These are phyloP conservation scores for Poecilia gillii DNA, from an alignment of 2,797 vertebrate genomes.

Conservation along the genomic window DNA sequence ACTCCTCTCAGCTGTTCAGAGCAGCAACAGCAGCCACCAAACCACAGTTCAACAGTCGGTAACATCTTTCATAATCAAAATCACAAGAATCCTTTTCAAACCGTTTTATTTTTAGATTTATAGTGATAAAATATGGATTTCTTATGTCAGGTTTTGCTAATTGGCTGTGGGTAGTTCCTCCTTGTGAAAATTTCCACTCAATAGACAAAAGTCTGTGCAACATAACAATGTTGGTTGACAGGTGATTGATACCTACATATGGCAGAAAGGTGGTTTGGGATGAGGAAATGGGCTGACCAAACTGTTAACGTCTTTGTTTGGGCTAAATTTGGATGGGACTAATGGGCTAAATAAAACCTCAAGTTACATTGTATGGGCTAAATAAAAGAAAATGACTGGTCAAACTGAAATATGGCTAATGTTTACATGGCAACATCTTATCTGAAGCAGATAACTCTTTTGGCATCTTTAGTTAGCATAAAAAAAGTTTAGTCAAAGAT, in stretches of 20 bases:
- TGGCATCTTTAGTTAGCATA: neutral
- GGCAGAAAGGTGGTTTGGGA: neutral
- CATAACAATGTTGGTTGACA: neutral
- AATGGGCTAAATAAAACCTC: neutral
- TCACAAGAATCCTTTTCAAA: constrained; percentile 12
- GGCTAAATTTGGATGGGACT: neutral
- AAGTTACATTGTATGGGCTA: neutral
- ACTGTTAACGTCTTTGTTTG: neutral
- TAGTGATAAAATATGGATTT: neutral
- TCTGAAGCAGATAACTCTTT: neutral
- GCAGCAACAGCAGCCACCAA: constrained; percentile 20
- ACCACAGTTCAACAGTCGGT: constrained; percentile 29
- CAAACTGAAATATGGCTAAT: neutral
- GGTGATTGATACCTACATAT: neutral
- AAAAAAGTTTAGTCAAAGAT: neutral
- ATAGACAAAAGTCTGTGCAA: neutral
- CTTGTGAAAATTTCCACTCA: neutral
- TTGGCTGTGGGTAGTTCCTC: neutral
- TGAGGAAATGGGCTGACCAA: neutral
- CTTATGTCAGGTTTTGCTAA: neutral
- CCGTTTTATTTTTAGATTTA: neutral
- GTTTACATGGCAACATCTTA: neutral
- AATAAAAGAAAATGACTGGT: neutral
- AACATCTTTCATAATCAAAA: constrained; percentile 44
- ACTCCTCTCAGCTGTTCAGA: constrained; percentile 39